These are phyloP conservation scores for Myotis davidii DNA, from an alignment of 2,113 vertebrate genomes.

Conservation along the genomic window DNA sequence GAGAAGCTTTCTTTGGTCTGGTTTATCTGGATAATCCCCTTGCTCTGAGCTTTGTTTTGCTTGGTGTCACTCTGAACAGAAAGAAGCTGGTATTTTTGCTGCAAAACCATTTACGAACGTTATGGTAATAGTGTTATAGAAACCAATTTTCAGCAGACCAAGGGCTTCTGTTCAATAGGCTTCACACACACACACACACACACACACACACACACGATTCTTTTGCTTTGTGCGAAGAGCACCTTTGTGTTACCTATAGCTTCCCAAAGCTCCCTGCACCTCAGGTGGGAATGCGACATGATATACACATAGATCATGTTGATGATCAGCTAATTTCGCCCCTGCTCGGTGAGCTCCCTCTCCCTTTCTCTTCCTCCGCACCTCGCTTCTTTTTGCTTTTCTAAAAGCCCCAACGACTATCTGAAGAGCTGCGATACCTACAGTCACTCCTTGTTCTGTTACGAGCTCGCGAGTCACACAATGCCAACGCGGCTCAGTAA, in stretches of 20 bases:
- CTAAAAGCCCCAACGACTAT: constrained; percentile 28
- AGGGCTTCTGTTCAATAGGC: background rate
- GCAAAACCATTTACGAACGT: background rate
- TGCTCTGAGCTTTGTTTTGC: constrained; percentile 38
- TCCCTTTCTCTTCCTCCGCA: background rate
- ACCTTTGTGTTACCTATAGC: constrained; percentile 42
- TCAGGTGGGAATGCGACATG: background rate
- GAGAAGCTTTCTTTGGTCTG: constrained; percentile 22
- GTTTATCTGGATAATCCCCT: constrained; percentile 49
- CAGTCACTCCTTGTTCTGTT: constrained; percentile 30
- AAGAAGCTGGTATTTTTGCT: constrained; percentile 51
- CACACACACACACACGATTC: accelerated
- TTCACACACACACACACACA: background rate
- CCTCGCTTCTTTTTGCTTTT: background rate
- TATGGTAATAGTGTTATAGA: background rate
- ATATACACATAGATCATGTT: constrained; percentile 34
- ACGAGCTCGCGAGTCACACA: background rate
- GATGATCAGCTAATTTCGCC: constrained; percentile 59
- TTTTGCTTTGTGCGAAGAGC: background rate
- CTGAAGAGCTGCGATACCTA: constrained; percentile 40
- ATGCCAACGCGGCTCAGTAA: constrained; percentile 72
- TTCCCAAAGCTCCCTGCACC: background rate
- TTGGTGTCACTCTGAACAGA: constrained; percentile 30
- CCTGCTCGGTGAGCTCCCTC: background rate
- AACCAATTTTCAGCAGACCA: background rate